Percentiles rank a stretch among this genome's conserved stretches.
phyloP scores from a whole-genome alignment of 92 coral and sea anemone genomes.

The Epizoanthus ramosus region DNA sequence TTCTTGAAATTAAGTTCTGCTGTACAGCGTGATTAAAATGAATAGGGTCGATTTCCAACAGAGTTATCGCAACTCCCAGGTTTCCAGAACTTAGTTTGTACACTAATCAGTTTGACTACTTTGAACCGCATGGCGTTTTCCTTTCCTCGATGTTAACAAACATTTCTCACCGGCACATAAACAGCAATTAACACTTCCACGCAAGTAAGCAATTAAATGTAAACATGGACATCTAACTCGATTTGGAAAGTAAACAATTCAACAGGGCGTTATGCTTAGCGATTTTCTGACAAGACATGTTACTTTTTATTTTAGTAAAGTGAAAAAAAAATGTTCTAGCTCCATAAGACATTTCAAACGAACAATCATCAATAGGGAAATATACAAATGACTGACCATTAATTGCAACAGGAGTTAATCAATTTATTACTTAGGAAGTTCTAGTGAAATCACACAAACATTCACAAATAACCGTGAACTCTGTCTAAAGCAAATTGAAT shows the following conservation, averaged over 20 bases:
- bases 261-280: conserved; percentile 8
- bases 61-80: neutral
- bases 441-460: conserved; percentile 7
- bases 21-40: neutral
- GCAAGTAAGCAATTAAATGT: conserved; percentile 36
- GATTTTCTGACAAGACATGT: conserved; percentile 17
- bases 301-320: conserved; percentile 13
- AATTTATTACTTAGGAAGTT: neutral
- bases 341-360: conserved; percentile 6
- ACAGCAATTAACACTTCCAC: conserved; percentile 39
- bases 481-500: too few relatives aligned
- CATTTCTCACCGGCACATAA: conserved; percentile 45
- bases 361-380: neutral
- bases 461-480: too few relatives aligned
- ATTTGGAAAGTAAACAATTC: conserved; percentile 40
- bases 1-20: conserved; percentile 31
- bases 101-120: neutral
- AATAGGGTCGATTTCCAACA: neutral
- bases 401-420: neutral
- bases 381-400: neutral
- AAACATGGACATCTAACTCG: conserved; percentile 29
- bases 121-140: conserved; percentile 30
- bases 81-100: neutral
- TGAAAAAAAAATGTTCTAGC: neutral
- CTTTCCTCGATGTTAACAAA: conserved; percentile 40